Evolutionary conservation across 2,797 vertebrate species (phyloP), one percentile per base, ranked within the genome.

Genomic region (Luscinia luscinia): DNA sequence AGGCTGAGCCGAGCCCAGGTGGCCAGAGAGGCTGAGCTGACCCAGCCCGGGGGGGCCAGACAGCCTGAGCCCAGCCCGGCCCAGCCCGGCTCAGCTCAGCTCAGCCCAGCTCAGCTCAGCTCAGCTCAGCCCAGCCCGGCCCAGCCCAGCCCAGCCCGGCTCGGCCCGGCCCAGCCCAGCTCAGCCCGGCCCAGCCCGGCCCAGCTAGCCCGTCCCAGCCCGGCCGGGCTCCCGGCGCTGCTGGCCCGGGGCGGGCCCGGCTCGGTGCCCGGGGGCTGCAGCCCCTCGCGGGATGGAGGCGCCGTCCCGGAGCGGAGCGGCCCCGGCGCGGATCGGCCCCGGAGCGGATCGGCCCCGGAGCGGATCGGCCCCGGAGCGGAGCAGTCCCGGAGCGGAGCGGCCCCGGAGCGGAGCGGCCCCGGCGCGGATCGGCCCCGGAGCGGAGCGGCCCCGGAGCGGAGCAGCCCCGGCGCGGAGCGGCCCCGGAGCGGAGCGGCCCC

Each of bases 381-480:
- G 54, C 11, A 90, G 94, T 95, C 92, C 4, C 15, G 49, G 75
- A 89, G 89, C 54, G 20, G 62, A 4, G 54, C 11, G 90, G 94
- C 96, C 14, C 24, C 45, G 1, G 83, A 77, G 82, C 46, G 20
- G 62, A 4, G 54, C 11, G 90, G 94, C 95, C 92, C 4, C 15
- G 49, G 75, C 91, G 89, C 54, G 20, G 62, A 4, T 45, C 11
- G 90, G 94, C 96, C 92, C 4, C 15, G 49, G 75, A 89, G 89
- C 54, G 20, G 62, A 4, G 54, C 11, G 90, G 94, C 96, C 14
- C 24, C 45, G 1, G 83, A 77, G 82, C 46, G 20, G 62, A 4
- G 54, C 11, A 90, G 94, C 95, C 92, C 4, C 15, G 49, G 75
- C 91, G 89, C 54, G 20, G 62, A 4, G 54, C 11, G 90, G 94